Conservation (phyloP, 2,113 vertebrate species). For the Muntiacus reevesi region DNA sequence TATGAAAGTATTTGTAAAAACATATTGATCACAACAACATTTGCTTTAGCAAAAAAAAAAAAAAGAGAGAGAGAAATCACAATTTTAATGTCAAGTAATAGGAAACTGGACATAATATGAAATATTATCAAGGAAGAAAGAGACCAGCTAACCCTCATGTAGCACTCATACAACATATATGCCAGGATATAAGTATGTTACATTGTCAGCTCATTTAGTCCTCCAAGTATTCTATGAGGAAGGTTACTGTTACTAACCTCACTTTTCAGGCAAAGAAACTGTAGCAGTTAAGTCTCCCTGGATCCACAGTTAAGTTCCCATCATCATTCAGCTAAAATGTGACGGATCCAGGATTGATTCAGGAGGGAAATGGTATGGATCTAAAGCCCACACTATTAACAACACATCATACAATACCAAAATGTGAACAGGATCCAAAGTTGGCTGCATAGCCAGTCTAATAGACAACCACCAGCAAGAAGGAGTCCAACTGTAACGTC, state of each 20-base stretch:
- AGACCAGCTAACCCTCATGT: neutral
- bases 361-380: neutral
- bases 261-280: neutral
- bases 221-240: neutral
- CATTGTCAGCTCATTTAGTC: neutral
- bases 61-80: neutral
- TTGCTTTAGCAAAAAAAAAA: neutral
- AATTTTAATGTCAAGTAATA: neutral
- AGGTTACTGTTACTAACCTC: neutral
- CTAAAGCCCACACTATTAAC: neutral
- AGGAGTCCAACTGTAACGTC: neutral
- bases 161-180: neutral
- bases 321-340: neutral
- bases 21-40: neutral
- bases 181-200: neutral
- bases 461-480: neutral
- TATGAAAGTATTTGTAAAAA: neutral
- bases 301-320: neutral
- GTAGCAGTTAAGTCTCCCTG: neutral
- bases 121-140: neutral
- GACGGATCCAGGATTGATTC: neutral
- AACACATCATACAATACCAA: neutral
- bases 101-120: neutral
- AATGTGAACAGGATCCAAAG: neutral
- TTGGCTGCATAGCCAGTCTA: rapidly evolving